Conservation (phyloP, 2,113 vertebrate genomes). For the Elaphurus davidianus region DNA sequence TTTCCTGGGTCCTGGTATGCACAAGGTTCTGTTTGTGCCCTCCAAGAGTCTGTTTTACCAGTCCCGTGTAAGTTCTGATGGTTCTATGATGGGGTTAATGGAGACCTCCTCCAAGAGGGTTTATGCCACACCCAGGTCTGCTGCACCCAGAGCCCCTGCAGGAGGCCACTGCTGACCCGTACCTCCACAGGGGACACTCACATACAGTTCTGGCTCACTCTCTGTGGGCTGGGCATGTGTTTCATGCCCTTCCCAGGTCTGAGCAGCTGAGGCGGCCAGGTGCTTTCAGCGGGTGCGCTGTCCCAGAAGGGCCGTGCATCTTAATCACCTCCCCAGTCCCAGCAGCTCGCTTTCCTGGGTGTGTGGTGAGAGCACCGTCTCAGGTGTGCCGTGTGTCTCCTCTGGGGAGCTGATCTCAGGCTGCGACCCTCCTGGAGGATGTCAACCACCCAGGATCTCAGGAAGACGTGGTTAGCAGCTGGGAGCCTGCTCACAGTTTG, state of each 20-base stretch:
- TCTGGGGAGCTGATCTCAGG: background rate
- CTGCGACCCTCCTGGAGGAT: background rate
- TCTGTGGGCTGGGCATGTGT: background rate
- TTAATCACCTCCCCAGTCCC: background rate
- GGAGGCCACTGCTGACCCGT: background rate
- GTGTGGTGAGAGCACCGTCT: accelerated
- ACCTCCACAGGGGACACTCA: background rate
- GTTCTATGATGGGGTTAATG: background rate
- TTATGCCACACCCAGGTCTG: background rate
- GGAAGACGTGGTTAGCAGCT: background rate
- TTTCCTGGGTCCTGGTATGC: background rate
- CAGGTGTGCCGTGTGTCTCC: background rate
- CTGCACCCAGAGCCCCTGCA: background rate
- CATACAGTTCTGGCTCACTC: background rate
- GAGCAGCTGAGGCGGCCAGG: background rate
- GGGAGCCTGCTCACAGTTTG: background rate
- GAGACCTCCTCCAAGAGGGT: background rate
- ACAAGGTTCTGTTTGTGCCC: background rate
- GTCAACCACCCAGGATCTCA: background rate
- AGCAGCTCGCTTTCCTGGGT: background rate
- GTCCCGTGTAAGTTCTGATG: background rate
- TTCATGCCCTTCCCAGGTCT: background rate
- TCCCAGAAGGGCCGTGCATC: background rate
- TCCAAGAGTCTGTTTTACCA: background rate
- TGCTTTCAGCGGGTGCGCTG: background rate